phyloP scores from a whole-genome alignment of 2,113 vertebrate genomes.

The Marmota monax region DNA sequence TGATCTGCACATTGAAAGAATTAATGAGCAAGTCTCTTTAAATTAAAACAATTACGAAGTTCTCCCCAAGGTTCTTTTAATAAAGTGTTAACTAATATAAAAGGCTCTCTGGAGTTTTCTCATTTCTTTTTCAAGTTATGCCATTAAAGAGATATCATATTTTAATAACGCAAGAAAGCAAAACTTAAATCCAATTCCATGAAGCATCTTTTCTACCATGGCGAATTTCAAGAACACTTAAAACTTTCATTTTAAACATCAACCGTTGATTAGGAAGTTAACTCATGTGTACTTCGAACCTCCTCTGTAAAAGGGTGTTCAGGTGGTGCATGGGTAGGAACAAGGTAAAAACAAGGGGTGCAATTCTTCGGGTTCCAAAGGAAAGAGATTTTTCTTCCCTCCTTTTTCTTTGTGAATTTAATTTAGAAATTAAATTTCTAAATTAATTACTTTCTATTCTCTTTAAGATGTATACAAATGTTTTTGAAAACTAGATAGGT shows the following conservation, averaged over 20 bases:
- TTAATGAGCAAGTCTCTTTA: slow-evolving; percentile 61
- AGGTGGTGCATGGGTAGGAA: background rate
- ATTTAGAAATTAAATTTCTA: slow-evolving; percentile 7
- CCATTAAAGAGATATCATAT: background rate
- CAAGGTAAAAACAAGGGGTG: background rate
- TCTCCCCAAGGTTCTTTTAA: slow-evolving; percentile 19
- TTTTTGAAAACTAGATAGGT: background rate
- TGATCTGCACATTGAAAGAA: slow-evolving; percentile 32
- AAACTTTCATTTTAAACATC: slow-evolving; percentile 33
- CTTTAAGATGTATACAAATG: background rate
- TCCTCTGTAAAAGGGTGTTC: background rate
- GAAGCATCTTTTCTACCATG: background rate
- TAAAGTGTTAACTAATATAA: slow-evolving; percentile 40
- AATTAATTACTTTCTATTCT: background rate
- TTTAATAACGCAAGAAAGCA: slow-evolving; percentile 23
- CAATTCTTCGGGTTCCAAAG: background rate
- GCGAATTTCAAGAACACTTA: background rate
- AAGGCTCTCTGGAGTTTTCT: slow-evolving; percentile 22
- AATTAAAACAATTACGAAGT: slow-evolving; percentile 62
- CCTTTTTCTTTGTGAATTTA: background rate
- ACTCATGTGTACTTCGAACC: background rate
- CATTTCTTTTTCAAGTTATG: slow-evolving; percentile 10
- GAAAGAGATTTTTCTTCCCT: background rate
- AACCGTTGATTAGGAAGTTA: slow-evolving; percentile 15
- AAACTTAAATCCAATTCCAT: background rate